phyloP scores from a whole-genome alignment of 2,113 vertebrate genomes.

The Pogonocichla stellata region DNA sequence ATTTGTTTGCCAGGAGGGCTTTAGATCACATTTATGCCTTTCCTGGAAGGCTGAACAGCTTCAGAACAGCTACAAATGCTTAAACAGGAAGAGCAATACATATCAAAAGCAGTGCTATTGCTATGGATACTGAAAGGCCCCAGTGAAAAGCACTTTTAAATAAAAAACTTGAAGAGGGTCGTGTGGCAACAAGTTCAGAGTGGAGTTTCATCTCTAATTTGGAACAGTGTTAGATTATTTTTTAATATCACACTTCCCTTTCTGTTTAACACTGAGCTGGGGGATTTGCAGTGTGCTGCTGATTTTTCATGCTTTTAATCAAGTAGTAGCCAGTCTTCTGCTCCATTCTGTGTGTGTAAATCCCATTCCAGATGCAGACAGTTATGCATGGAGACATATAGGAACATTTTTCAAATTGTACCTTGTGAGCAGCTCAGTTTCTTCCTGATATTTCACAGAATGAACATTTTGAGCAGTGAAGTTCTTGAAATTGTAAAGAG shows the following conservation, averaged over 20 bases:
- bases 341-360: not conserved
- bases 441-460: not conserved
- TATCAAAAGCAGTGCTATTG: not conserved
- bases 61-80: constrained; percentile 14
- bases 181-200: not conserved
- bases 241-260: not conserved
- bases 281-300: not conserved
- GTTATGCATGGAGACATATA: not conserved
- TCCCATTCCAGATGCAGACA: not conserved
- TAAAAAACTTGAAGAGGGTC: not conserved
- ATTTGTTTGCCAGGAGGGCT: not conserved
- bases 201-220: not conserved
- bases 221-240: not conserved
- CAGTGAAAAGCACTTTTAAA: not conserved
- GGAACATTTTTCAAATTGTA: not conserved
- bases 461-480: not conserved
- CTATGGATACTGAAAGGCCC: constrained; percentile 5
- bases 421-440: not conserved
- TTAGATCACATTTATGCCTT: constrained; percentile 12
- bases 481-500: not conserved
- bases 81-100: not conserved
- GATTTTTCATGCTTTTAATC: not conserved
- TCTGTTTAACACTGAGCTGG: not conserved
- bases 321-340: not conserved
- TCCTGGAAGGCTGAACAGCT: constrained; percentile 2